Percentiles rank a stretch among this genome's conserved stretches.
Evolutionary conservation across 2,888 invertebrate species (phyloP).

Genomic region (Drosophila diplacantha): DNA sequence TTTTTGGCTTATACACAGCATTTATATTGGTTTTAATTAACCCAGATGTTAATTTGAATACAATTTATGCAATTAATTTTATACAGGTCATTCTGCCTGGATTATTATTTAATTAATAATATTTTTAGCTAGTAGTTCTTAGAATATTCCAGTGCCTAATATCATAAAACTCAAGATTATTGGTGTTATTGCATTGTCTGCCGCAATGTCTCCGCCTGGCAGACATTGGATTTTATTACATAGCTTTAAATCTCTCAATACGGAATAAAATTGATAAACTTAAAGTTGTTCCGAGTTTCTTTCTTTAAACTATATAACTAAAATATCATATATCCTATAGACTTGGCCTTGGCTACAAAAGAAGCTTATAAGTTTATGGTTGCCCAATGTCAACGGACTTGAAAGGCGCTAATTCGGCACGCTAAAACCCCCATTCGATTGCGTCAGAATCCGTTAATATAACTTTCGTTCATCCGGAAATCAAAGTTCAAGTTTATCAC

Average conservation of each 20-base stretch:
- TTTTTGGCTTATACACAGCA: too few species aligned
- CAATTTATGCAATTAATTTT: too few species aligned
- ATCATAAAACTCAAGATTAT: neutral
- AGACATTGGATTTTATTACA: slow-evolving; percentile 35
- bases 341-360: slow-evolving; percentile 6
- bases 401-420: slow-evolving; percentile 12
- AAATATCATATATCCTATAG: neutral
- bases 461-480: slow-evolving; percentile 17
- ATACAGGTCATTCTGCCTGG: neutral
- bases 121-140: neutral
- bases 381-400: slow-evolving; percentile 14
- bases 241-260: neutral
- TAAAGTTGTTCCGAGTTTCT: neutral
- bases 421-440: slow-evolving; percentile 3
- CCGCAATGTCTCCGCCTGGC: slow-evolving; percentile 66
- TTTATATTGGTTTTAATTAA: neutral
- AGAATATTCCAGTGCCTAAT: slow-evolving; percentile 43
- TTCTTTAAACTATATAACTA: neutral
- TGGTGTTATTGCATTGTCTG: slow-evolving; percentile 66
- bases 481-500: slow-evolving; percentile 27
- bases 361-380: slow-evolving; percentile 1
- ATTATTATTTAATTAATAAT: neutral
- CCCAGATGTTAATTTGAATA: neutral
- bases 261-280: too few species aligned
- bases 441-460: slow-evolving; percentile 9